Percentiles rank a stretch among this genome's conserved stretches.
These are phyloP conservation scores for Melanotaenia nigrans DNA, from an alignment of 2,797 vertebrate genomes.

Conservation along the genomic window DNA sequence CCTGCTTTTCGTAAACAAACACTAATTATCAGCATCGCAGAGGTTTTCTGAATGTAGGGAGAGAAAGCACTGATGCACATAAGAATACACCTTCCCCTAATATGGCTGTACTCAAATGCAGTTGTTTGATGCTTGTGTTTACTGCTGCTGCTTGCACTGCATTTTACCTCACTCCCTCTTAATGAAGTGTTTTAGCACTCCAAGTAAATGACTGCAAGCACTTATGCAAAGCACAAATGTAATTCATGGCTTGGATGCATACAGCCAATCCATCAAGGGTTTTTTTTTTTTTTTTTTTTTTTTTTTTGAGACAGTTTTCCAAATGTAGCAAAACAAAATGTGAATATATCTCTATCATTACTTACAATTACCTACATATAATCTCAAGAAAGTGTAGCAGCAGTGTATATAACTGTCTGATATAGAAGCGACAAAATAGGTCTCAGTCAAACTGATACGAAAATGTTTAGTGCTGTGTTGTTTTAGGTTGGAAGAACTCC, in stretches of 20 bases:
- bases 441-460: no score
- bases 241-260: constrained; percentile 12
- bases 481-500: no score
- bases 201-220: constrained; percentile 27
- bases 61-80: constrained; percentile 23
- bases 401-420: background rate
- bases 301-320: background rate
- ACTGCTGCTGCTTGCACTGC: constrained; percentile 38
- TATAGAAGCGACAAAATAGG: background rate
- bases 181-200: constrained; percentile 33
- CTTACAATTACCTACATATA: background rate
- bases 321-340: background rate
- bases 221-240: constrained; percentile 18
- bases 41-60: constrained; percentile 13
- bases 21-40: constrained; percentile 10
- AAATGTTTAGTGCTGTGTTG: no score
- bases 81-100: constrained; percentile 18
- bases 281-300: background rate
- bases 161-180: constrained; percentile 35
- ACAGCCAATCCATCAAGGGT: constrained; percentile 8
- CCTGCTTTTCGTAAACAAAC: constrained; percentile 20
- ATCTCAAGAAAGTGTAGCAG: background rate
- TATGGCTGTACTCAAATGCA: constrained; percentile 13
- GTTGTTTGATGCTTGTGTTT: constrained; percentile 53
- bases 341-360: background rate